These are phyloP conservation scores for Dryas iulia DNA, from an alignment of 1,140 invertebrate genomes.

Conservation along the genomic window DNA sequence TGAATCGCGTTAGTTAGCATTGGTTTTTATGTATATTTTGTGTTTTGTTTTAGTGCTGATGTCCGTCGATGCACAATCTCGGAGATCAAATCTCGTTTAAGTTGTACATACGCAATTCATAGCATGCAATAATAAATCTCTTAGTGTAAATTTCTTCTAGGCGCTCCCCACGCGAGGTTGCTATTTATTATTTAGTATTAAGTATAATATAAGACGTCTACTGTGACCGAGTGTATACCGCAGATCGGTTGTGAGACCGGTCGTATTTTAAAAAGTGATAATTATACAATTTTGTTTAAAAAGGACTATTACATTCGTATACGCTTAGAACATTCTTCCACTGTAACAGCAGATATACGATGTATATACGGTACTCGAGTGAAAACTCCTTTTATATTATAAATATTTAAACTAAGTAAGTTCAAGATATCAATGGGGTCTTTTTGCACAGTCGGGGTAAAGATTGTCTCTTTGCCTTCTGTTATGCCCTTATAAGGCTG, in stretches of 20 bases:
- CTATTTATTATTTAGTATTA: constrained; percentile 79
- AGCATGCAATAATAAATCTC: constrained; percentile 72
- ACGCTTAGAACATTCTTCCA: constrained; percentile 74
- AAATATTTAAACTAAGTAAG: constrained; percentile 76
- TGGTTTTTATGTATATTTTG: constrained; percentile 78
- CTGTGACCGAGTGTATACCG: constrained; percentile 77
- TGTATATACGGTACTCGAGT: constrained; percentile 77
- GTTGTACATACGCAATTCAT: constrained; percentile 62
- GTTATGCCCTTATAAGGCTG: not conserved
- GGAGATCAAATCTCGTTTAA: constrained; percentile 73
- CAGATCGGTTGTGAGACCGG: constrained; percentile 58
- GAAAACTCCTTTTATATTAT: constrained; percentile 75
- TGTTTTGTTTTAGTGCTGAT: constrained; percentile 49
- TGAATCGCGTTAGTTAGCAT: constrained; percentile 71
- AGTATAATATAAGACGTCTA: constrained; percentile 67
- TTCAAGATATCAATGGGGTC: constrained; percentile 52
- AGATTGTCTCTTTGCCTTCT: not conserved
- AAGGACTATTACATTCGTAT: constrained; percentile 74
- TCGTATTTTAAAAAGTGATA: constrained; percentile 73
- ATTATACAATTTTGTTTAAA: constrained; percentile 73
- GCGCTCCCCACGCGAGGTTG: constrained; percentile 60
- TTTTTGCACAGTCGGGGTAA: not conserved
- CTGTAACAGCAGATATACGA: constrained; percentile 75
- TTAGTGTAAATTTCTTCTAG: constrained; percentile 75
- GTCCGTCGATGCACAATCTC: constrained; percentile 60